Base-by-base conservation (phyloP, 2,113 vertebrate genomes). In the Isurus oxyrinchus region DNA sequence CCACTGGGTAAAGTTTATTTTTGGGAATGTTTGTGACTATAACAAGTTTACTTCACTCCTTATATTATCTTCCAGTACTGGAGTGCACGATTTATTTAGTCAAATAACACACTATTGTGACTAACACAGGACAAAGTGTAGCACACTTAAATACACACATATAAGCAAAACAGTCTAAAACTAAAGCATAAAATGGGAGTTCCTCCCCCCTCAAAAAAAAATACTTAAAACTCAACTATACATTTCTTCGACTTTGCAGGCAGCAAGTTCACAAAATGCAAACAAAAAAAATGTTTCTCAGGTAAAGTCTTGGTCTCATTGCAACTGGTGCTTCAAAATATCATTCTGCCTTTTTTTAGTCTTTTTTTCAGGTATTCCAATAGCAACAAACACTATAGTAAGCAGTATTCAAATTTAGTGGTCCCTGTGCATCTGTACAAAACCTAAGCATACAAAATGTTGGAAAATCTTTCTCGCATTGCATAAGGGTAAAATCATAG, bases 31-130 rank as follows among this genome's bases (percentile, higher is more conserved):
- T 95, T 95, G 40, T 27, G n/a, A 72, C 94, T 27, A 69, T 95
- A 72, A 69, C 66, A 27, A 76, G 25, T 49, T 53, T 95, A 72
- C 67, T 95, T 72, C 94, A 95, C 94, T 95, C 66, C 94, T 95
- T 95, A 95, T 53, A 95, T 95, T 95, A 95, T 95, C 94, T 95
- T 95, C 94, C 94, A 95, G 94, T 95, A 94, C 4, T 95, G 94
- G 94, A 95, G 94, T 95, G 94, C 44, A 95, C 5, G 35, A 55
- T 53, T 59, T 91, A 91, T 59, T 95, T 95, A 31, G 40, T 76
- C 94, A 6, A 72, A 53, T 72, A 95, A 95, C 67, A 95, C 49
- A 72, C 94, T 55, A 35, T 72, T 95, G 55, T 27, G 49, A 95
- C 25, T 72, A 72, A 95, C 25, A 7, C 67, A 76, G 21, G 44